Evolutionary conservation across 2,797 vertebrate genomes (phyloP).

Genomic region (Luscinia luscinia): DNA sequence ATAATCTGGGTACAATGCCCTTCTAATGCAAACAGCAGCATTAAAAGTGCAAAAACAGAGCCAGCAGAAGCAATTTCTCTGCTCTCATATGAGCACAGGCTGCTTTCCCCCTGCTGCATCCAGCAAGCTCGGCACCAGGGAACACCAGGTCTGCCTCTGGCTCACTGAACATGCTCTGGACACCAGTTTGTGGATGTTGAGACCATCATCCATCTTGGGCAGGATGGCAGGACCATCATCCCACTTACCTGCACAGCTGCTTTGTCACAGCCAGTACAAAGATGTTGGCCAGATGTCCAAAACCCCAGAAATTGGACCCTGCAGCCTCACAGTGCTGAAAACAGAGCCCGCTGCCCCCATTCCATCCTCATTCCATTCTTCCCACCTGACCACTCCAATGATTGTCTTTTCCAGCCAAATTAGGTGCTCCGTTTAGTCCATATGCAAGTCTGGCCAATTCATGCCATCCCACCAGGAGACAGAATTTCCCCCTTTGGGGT

Average conservation of each 20-base stretch:
- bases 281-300: neutral
- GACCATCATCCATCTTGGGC: too few species aligned
- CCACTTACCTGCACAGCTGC: neutral
- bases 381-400: neutral
- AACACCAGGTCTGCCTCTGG: neutral
- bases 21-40: constrained; percentile 1
- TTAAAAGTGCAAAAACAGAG: neutral
- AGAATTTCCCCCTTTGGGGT: neutral
- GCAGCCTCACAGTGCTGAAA: neutral
- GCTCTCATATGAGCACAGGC: neutral
- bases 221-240: neutral
- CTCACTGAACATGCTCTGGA: rapidly evolving
- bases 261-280: neutral
- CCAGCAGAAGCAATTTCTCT: neutral
- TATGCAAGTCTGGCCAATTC: neutral
- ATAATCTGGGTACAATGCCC: constrained; percentile 37
- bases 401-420: neutral
- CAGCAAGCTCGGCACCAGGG: rapidly evolving
- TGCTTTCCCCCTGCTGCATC: rapidly evolving
- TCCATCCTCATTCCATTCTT: neutral
- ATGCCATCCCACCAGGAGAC: neutral
- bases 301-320: neutral
- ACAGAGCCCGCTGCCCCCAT: neutral
- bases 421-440: neutral
- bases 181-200: neutral